Percentiles rank a stretch among this genome's conserved stretches.
These are phyloP conservation scores for Melipona quadrifasciata DNA, from an alignment of 1,140 invertebrate species.

Conservation along the genomic window DNA sequence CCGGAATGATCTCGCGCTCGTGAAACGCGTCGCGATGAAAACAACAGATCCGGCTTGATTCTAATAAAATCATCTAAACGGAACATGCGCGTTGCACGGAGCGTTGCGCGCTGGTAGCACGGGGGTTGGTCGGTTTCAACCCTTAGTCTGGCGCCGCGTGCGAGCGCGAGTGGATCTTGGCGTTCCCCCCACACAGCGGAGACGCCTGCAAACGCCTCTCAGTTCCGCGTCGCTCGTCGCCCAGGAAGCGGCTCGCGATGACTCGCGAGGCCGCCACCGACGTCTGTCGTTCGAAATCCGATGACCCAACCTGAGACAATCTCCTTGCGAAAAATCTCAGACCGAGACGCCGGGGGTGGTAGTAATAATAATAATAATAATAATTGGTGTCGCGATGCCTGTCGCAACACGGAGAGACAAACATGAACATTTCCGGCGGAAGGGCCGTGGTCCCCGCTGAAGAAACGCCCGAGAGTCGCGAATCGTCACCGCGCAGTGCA, in stretches of 20 bases:
- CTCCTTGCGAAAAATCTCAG: no score
- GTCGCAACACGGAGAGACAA: no score
- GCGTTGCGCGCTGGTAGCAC: background rate
- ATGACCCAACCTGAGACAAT: slow-evolving; percentile 59
- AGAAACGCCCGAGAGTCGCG: no score
- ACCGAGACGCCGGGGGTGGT: no score
- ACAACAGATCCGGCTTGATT: slow-evolving; percentile 18
- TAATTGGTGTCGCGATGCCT: no score
- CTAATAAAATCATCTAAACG: slow-evolving; percentile 27
- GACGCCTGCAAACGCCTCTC: background rate
- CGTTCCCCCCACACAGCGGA: slow-evolving; percentile 27
- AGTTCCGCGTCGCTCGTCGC: slow-evolving; percentile 5
- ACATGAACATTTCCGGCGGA: no score
- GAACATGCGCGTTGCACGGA: slow-evolving; percentile 48
- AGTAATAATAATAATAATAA: no score
- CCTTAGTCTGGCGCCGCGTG: slow-evolving; percentile 79
- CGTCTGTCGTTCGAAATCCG: slow-evolving; percentile 24
- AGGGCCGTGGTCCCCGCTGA: no score
- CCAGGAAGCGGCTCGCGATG: slow-evolving; percentile 42
- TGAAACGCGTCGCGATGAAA: background rate
- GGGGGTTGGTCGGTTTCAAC: slow-evolving; percentile 57
- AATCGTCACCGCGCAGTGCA: background rate
- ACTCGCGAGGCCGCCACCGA: slow-evolving; percentile 45
- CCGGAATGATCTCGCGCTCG: background rate
- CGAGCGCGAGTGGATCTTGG: slow-evolving; percentile 70